Evolutionary conservation across 2,113 vertebrate genomes (phyloP).

Genomic region (Illadopsis cleaveri): DNA sequence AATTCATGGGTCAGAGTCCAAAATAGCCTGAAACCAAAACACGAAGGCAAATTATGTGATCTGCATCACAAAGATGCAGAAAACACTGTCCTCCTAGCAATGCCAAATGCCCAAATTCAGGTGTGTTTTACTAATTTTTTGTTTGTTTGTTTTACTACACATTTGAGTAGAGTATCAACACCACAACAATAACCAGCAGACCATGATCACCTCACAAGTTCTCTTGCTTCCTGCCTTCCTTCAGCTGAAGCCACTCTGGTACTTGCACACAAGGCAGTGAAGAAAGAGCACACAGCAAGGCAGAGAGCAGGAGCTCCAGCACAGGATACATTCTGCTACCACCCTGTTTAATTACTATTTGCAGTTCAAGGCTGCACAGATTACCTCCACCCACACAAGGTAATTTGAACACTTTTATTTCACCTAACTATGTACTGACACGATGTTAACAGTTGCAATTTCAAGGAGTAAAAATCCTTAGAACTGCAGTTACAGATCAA

Average conservation of each 20-base stretch:
- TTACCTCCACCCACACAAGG: conserved; percentile 59
- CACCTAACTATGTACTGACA: conserved; percentile 48
- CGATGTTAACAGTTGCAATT: conserved; percentile 51
- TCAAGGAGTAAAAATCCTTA: conserved; percentile 45
- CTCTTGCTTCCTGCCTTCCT: background rate
- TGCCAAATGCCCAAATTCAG: background rate
- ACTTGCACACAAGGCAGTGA: background rate
- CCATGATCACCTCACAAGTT: background rate
- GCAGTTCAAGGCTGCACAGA: conserved; percentile 53
- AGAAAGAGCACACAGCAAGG: background rate
- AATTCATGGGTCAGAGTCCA: background rate
- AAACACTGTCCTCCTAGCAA: background rate
- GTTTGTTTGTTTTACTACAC: background rate
- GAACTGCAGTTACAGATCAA: conserved; percentile 4
- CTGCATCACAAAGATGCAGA: background rate
- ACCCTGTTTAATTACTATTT: conserved; percentile 68
- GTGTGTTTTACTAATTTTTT: background rate
- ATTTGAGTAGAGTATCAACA: background rate
- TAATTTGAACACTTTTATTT: conserved; percentile 61
- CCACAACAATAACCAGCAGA: background rate
- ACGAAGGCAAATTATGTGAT: background rate
- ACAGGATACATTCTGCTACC: conserved; percentile 45
- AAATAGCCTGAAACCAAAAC: background rate
- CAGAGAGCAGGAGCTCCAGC: conserved; percentile 2
- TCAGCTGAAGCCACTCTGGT: background rate